Conservation (phyloP, 2,888 invertebrate genomes). For the Calameuta idolon region DNA sequence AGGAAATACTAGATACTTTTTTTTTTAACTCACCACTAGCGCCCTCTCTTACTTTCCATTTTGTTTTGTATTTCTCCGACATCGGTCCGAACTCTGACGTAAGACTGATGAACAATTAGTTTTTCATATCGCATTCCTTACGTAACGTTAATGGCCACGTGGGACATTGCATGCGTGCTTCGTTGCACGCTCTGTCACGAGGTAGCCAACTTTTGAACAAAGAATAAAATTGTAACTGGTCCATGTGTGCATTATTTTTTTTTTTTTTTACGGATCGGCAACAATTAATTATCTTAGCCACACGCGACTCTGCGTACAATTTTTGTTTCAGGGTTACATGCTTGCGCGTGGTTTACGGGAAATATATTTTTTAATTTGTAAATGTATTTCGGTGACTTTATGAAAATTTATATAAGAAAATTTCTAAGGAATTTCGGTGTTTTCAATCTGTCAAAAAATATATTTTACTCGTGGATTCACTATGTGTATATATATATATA, state of each 20-base stretch:
- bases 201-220: background rate
- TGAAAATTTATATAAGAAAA: background rate
- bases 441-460: background rate
- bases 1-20: too few species aligned
- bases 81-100: background rate
- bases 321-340: background rate
- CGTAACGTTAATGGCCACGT: background rate
- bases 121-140: background rate
- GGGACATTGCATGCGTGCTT: background rate
- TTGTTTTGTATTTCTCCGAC: background rate
- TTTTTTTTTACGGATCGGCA: background rate
- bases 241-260: background rate
- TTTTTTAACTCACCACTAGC: background rate
- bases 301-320: background rate
- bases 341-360: background rate
- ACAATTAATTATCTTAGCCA: background rate
- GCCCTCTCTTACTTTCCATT: background rate
- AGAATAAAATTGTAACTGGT: background rate
- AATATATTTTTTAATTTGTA: background rate
- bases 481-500: too few species aligned
- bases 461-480: too few species aligned
- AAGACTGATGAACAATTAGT: background rate
- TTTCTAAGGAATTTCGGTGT: background rate
- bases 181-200: background rate
- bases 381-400: background rate